Base-by-base conservation (phyloP, 2,113 vertebrate species). In the Hiodon tergisus region DNA sequence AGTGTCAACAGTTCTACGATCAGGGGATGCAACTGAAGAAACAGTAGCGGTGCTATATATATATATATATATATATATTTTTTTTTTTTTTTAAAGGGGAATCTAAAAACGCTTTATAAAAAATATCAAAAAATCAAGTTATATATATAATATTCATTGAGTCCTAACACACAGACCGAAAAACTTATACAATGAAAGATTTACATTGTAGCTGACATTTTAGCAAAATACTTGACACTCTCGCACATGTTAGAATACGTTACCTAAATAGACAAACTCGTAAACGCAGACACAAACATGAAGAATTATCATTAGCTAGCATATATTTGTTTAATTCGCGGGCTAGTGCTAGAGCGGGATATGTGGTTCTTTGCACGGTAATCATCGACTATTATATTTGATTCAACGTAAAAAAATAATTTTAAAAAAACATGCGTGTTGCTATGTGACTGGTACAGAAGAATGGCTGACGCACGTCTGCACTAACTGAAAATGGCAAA, bases 381-480 rank as follows among this genome's bases (percentile, higher is more conserved):
- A 63, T n/a, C 61, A 31, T 31, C 31, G 31, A 69, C 7, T 10
- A 17, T 53, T 16, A 13, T 31, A 16, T 46, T 4, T 5, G 60
- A 66, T 17, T 14, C 11, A 17, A 55, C 52, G 2, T 53, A 54
- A 55, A 65, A 11, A 7, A 10, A 55, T 9, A 54, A 53, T 55
- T 31, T n/a, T 17, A 54, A 66, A 17, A 73, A 17, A 66, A 65
- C 60, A 73, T 53, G 72, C 61, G 3, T 65, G 72, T 73, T 63
- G 72, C 61, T 73, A 65, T 31, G 60, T 65, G 72, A 65, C 72
- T 9, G 46, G 53, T 9, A 61, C 50, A 54, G 3, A 51, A 31
- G 50, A 54, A 51, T 70, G 53, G 55, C 51, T 11, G 51, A 60
- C 59, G 59, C 47, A 47, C 71, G 62, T 48, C 48, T 9, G 58